Evolutionary conservation across 1,140 invertebrate species (phyloP).

Genomic region (Elysia chlorotica): DNA sequence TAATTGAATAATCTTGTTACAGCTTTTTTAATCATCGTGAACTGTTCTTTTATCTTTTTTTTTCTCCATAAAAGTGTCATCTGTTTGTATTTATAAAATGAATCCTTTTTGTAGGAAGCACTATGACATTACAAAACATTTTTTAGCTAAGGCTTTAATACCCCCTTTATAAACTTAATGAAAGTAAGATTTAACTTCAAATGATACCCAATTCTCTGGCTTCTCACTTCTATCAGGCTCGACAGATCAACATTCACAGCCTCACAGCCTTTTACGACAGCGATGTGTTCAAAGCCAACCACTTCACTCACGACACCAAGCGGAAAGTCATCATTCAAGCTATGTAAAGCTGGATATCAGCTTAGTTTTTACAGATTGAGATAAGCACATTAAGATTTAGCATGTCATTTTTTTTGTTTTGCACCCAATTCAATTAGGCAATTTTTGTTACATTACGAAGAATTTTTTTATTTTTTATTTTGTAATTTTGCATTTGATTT

Average conservation of each 20-base stretch:
- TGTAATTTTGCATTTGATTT: neutral
- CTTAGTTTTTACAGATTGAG: neutral
- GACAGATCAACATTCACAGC: constrained; percentile 89
- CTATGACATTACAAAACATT: no score
- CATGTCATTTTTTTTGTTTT: neutral
- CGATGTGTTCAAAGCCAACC: constrained; percentile 87
- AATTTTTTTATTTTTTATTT: neutral
- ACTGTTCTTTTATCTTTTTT: no score
- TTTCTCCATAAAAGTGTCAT: no score
- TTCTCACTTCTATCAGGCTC: constrained; percentile 72
- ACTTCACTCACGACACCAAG: constrained; percentile 84
- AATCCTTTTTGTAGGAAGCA: no score
- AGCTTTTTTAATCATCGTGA: no score
- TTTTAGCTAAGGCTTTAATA: no score
- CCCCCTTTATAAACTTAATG: no score
- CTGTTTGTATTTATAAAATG: no score
- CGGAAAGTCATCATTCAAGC: constrained; percentile 85
- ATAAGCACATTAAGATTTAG: neutral
- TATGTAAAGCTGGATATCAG: no score
- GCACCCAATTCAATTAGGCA: neutral
- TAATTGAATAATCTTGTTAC: no score
- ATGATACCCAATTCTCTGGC: neutral
- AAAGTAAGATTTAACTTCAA: no score
- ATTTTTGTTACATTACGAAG: neutral
- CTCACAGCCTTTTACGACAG: constrained; percentile 91